Base-by-base conservation (phyloP, 2,888 invertebrate species). In the Megamerina dolium region DNA sequence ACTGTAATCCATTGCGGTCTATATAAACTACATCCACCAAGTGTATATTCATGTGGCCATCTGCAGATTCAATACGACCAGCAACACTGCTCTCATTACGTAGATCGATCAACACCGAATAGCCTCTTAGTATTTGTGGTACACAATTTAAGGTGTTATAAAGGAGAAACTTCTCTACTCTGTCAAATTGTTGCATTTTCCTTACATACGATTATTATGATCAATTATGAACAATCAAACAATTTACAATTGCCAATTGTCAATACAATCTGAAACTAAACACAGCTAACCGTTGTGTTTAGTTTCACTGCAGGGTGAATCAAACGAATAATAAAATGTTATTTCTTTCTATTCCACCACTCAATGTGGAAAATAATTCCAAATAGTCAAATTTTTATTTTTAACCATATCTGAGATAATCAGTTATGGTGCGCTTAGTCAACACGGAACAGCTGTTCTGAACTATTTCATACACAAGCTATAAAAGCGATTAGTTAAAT, bases 31-130 rank as follows among this genome's bases (percentile, higher is more conserved):
- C 68, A 32, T 66, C 50, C 0, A 47, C 47, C 23, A 72, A 48
- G 18, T 60, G 58, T 4, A 70, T 60, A 21, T 66, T 71, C 70
- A 71, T 70, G 42, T 58, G 59, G 0, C 70, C 70, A 43, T 72
- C 71, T 3, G 62, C 57, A n/a, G 50, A 48, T 5, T 56, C 54
- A 5, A 72, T 52, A 3, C 60, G 58, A 2, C 71, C 71, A 1
- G 70, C 70, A 4, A 70, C 63, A 1, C 68, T 64, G 8, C 64
- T 65, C 38, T 69, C 69, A 48, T 71, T 70, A 3, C 56, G 53
- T 3, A 72, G 50, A 53, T 72, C 70, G 10, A 72, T 63, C 6
- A 72, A 49, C n/a, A 70, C 61, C 0, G 64, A 39, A 20, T 61
- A 54, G 3, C 64, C 66, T 31, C 58, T 51, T 6, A 71, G 44